Conservation (phyloP, 2,113 vertebrate genomes). For the Halcyon malimbica region DNA sequence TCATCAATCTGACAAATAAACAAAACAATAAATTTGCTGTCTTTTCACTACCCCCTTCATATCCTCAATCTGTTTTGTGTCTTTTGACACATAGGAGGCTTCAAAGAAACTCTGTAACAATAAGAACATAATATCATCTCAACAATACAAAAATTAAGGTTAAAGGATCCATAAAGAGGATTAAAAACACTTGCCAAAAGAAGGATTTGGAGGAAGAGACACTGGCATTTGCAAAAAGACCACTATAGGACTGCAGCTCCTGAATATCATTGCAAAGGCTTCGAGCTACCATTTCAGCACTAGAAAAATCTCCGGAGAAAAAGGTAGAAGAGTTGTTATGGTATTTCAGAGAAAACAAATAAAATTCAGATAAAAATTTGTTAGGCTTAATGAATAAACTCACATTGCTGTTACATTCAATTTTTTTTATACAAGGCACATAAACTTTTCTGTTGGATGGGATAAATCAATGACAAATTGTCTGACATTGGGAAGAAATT, state of each 20-base stretch:
- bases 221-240: not conserved
- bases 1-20: slow-evolving; percentile 3
- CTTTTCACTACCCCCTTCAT: not conserved
- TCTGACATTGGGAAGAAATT: slow-evolving; percentile 32
- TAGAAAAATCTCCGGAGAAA: not conserved
- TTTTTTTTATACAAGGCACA: not conserved
- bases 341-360: not conserved
- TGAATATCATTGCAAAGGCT: not conserved
- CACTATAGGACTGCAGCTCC: not conserved
- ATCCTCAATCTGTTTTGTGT: not conserved
- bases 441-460: slow-evolving; percentile 2
- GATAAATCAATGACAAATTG: slow-evolving; percentile 43
- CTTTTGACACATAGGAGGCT: not conserved
- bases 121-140: not conserved
- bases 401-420: not conserved
- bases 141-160: not conserved
- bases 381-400: slow-evolving; percentile 2
- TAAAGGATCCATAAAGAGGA: not conserved
- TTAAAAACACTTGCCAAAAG: not conserved
- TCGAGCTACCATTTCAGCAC: not conserved
- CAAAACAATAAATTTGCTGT: not conserved
- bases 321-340: not conserved
- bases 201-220: not conserved
- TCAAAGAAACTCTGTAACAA: not conserved
- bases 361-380: not conserved